Evolutionary conservation across 2,113 vertebrate genomes (phyloP).

Genomic region (Scortum barcoo): DNA sequence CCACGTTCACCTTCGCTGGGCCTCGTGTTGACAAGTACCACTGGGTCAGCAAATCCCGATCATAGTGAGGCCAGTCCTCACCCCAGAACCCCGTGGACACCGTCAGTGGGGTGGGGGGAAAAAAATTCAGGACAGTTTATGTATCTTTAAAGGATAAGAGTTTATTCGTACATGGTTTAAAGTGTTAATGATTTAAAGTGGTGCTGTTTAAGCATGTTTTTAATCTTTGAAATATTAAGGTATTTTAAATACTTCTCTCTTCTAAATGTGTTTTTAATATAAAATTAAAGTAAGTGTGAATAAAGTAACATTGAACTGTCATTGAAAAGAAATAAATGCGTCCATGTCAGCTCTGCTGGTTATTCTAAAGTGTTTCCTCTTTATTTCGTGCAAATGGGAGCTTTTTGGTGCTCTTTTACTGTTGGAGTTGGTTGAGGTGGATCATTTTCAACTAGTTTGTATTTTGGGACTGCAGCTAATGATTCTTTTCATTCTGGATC

Average conservation of each 20-base stretch:
- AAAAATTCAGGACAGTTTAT: conserved; percentile 6
- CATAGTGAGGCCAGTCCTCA: conserved; percentile 35
- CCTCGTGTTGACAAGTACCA: conserved; percentile 92
- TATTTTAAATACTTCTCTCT: conserved; percentile 59
- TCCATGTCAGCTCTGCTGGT: conserved; percentile 29
- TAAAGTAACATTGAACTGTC: conserved; percentile 77
- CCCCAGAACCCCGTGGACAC: background rate
- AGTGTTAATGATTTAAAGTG: conserved; percentile 53
- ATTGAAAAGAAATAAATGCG: conserved; percentile 76
- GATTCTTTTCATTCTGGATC: no score
- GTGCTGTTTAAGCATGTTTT: conserved; percentile 74
- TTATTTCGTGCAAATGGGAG: background rate
- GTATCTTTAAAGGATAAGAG: conserved; percentile 32
- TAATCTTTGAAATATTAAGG: conserved; percentile 37
- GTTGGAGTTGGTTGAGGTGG: no score
- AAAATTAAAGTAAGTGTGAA: conserved; percentile 68
- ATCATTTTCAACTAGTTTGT: no score
- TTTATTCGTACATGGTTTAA: conserved; percentile 51
- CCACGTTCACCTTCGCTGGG: conserved; percentile 78
- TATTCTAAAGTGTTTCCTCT: background rate
- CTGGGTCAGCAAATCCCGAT: conserved; percentile 91
- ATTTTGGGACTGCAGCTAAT: no score
- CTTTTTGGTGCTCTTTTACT: no score
- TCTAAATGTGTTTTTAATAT: conserved; percentile 69
- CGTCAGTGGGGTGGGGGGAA: background rate